Conservation (phyloP, 2,888 invertebrate genomes). For the Dryobota labecula region DNA sequence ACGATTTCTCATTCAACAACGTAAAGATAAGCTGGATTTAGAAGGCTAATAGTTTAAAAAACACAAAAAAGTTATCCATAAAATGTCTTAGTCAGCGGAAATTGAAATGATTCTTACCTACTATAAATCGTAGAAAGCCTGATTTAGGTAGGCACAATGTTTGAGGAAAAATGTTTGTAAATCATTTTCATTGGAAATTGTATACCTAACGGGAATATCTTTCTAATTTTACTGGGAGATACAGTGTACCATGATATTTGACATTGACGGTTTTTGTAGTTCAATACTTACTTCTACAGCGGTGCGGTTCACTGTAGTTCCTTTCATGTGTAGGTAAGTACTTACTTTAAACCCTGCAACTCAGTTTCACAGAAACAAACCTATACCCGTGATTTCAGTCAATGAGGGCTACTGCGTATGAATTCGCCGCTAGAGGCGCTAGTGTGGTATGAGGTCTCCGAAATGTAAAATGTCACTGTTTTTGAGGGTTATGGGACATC, state of each 20-base stretch:
- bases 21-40: slow-evolving; percentile 82
- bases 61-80: slow-evolving; percentile 60
- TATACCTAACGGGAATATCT: background rate
- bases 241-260: background rate
- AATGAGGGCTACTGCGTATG: too few relatives aligned
- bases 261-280: background rate
- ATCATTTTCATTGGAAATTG: background rate
- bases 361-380: background rate
- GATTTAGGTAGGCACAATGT: background rate
- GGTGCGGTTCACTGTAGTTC: background rate
- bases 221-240: background rate
- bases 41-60: slow-evolving; percentile 72
- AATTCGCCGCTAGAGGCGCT: too few relatives aligned
- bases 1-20: slow-evolving; percentile 82
- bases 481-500: too few relatives aligned
- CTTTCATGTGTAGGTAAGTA: too few relatives aligned
- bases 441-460: too few relatives aligned
- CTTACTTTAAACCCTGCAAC: background rate
- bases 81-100: slow-evolving; percentile 63
- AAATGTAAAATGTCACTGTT: too few relatives aligned
- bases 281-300: background rate
- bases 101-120: slow-evolving; percentile 60
- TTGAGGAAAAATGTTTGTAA: background rate
- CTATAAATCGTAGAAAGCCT: slow-evolving; percentile 28
- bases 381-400: background rate